phyloP scores from a whole-genome alignment of 2,113 vertebrate species.

The Eulemur macaco region DNA sequence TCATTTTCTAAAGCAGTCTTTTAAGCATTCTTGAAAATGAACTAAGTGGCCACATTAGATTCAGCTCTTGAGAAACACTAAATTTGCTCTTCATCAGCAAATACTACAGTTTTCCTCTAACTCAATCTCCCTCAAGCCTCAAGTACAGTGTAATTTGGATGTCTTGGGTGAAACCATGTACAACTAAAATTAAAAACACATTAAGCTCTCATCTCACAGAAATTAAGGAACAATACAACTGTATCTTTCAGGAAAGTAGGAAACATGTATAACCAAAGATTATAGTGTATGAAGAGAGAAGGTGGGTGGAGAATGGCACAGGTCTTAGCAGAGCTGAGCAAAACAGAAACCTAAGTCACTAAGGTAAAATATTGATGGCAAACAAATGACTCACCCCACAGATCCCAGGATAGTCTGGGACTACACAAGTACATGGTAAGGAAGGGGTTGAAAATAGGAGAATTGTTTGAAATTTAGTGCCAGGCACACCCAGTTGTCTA shows the following conservation, averaged over 20 bases:
- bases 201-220: not conserved
- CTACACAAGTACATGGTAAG: not conserved
- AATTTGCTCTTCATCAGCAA: constrained; percentile 10
- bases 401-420: not conserved
- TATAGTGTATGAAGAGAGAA: not conserved
- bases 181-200: not conserved
- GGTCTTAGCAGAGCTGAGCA: not conserved
- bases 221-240: not conserved
- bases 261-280: not conserved
- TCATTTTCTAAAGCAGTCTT: constrained; percentile 53
- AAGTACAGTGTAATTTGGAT: not conserved
- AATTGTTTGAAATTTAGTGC: not conserved
- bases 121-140: not conserved
- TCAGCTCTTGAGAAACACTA: constrained; percentile 28
- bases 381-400: not conserved
- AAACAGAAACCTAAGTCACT: not conserved
- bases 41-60: not conserved
- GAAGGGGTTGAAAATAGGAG: not conserved
- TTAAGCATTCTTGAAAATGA: constrained; percentile 44
- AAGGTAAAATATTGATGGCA: not conserved
- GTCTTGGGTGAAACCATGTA: not conserved
- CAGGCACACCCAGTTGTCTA: not conserved
- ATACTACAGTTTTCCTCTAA: not conserved
- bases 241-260: not conserved
- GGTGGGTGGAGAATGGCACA: not conserved